Evolutionary conservation across 1,140 invertebrate species (phyloP), one percentile per base, ranked within the genome.

Genomic region (Drosophila tani): DNA sequence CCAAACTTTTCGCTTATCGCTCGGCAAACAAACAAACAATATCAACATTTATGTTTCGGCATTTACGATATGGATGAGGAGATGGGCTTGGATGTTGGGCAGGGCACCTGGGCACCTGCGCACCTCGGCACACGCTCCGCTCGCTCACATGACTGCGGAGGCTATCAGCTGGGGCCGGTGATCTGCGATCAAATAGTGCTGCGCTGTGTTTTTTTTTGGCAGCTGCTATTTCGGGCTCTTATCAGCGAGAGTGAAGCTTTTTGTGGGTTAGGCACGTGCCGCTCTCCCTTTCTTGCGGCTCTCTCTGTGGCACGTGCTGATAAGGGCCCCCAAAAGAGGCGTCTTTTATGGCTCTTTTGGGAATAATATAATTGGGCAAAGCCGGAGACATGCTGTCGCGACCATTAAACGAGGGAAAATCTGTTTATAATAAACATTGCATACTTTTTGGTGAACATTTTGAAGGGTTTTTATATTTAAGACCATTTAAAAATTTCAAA

Each of bases 31-130:
- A 77, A 76, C 74, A 68, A 68, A 77, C 63, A 77, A 46, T 76
- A 80, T 53, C 65, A 71, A 70, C 67, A 85, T 81, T 84, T 85
- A 53, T 78, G 69, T 78, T 55, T 81, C 77, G 63, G 47, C 82
- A 73, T 63, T 70, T 58, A 64, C 56, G 81, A 79, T 75, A 83
- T 32, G 58, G 35, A 17, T 24, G 24, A 17, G 45, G 24, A 32
- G 24, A 53, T n/a, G 45, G 59, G 3, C 53, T 40, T 55, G 17
- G 17, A 19, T 43, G 14, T n/a, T 14, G 45, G 43, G 21, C 21
- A 38, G 17, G 19, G 17, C 32, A 38, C 14, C 51, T 12, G 29
- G 62, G 50, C 51, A 32, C 29, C 29, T 32, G 29, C 29, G 17
- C 51, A 38, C 19, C 51, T 12, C 12, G 62, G 51, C 51, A 40